These are phyloP conservation scores for Halocaridina rubra DNA, from an alignment of 2,888 invertebrate species.

Conservation along the genomic window DNA sequence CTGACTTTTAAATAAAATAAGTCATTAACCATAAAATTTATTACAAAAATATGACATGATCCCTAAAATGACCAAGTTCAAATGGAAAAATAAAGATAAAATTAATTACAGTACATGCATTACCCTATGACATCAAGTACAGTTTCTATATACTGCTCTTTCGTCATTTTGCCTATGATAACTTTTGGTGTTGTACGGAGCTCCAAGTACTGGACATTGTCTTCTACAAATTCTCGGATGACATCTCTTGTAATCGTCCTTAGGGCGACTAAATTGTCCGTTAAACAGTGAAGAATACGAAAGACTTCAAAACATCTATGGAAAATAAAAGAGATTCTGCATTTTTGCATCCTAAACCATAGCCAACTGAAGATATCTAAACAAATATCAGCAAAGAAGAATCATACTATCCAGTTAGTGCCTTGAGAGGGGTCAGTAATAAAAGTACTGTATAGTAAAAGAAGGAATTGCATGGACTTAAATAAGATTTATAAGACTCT, in stretches of 20 bases:
- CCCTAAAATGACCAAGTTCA: background rate
- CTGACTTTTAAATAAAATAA: background rate
- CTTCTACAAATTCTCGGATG: conserved; percentile 82
- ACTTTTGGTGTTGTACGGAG: conserved; percentile 83
- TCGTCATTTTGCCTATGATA: conserved; percentile 76
- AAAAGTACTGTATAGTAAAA: too few species aligned
- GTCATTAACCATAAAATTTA: background rate
- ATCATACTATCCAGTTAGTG: too few species aligned
- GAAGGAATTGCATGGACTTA: too few species aligned
- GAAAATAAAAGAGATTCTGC: conserved; percentile 27
- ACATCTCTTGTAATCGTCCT: conserved; percentile 78
- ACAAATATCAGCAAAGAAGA: background rate
- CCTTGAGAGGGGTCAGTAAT: too few species aligned
- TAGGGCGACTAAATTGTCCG: conserved; percentile 75
- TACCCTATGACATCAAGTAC: conserved; percentile 77
- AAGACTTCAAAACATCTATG: conserved; percentile 80
- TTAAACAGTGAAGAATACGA: conserved; percentile 77
- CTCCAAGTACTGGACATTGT: conserved; percentile 87
- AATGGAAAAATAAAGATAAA: background rate
- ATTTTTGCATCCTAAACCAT: background rate
- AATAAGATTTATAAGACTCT: background rate
- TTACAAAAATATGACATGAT: background rate
- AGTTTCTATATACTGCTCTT: conserved; percentile 78
- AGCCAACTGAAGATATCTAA: background rate
- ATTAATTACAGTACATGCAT: conserved; percentile 16